A percentile compares a stretch with the other conserved stretches of the same genome.
Conservation (phyloP, 2,797 vertebrate genomes). For the Alauda arvensis region DNA sequence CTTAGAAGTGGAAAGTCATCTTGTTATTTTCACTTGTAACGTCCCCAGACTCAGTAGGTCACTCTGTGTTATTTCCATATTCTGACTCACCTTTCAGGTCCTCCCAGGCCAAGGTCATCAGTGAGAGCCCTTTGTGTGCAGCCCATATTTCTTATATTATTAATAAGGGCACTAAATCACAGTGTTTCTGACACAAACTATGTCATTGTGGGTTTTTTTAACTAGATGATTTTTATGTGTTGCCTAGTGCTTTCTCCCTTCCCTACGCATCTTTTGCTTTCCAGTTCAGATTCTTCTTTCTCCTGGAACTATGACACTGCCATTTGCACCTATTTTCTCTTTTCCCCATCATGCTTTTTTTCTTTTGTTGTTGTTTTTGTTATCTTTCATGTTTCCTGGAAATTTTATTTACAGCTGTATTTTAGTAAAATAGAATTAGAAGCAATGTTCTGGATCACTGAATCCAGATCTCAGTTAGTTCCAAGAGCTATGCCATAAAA, state of each 20-base stretch:
- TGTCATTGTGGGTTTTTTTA: not conserved
- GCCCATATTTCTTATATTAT: not conserved
- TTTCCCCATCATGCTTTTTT: not conserved
- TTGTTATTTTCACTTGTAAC: not conserved
- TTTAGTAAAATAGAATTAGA: slow-evolving; percentile 24
- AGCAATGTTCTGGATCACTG: slow-evolving; percentile 43
- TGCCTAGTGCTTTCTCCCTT: not conserved
- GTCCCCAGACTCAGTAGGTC: not conserved
- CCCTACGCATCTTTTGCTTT: not conserved
- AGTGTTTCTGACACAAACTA: not conserved
- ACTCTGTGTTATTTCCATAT: not conserved
- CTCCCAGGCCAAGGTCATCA: not conserved
- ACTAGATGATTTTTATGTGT: not conserved
- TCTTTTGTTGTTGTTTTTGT: not conserved
- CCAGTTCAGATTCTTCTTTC: not conserved
- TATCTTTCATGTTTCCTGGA: not conserved
- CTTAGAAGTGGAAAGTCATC: not conserved
- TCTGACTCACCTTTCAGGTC: slow-evolving; percentile 2
- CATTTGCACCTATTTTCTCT: not conserved
- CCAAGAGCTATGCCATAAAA: slow-evolving; percentile 26
- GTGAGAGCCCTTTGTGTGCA: not conserved
- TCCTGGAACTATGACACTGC: not conserved
- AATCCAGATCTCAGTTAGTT: slow-evolving; percentile 31
- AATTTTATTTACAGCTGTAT: slow-evolving; percentile 20
- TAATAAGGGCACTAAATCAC: slow-evolving; percentile 17